Evolutionary conservation across 2,113 vertebrate species (phyloP), one percentile per base, ranked within the genome.

Genomic region (Gorilla gorilla): DNA sequence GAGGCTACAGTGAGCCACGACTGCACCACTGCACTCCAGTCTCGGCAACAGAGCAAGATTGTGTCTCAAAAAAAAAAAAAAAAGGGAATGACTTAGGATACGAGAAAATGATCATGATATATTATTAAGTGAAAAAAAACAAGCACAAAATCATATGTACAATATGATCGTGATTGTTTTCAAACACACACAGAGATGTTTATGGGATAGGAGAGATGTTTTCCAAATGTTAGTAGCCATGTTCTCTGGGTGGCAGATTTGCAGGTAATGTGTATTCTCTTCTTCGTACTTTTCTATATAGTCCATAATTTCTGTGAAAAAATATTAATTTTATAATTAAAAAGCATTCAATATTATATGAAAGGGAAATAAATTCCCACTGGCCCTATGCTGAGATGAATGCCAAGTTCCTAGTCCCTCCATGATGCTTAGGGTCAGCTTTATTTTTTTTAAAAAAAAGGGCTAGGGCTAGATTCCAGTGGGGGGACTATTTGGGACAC

Each of bases 71-170:
- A 57, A 57, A 64, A 64, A 64, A 64, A 64, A 64, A 30, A 55
- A 55, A 55, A 20, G 18, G 66, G 40, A 75, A 72, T 93, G 73
- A 55, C 80, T 81, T 89, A 48, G 32, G 23, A 76, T 22, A 52
- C 87, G 40, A 86, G 40, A 80, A 96, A 96, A 92, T 70, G 35
- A 82, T 82, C 45, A 43, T 93, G 55, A 73, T 89, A 66, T 45
- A 55, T 40, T 75, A 81, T 75, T 81, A 38, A 81, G 55, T 90
- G 16, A 57, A 95, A 93, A 90, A 79, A 50, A 72, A 48, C 20
- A 95, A 23, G 25, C 80, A 89, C 27, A 92, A 92, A 85, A 89
- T 89, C 80, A 38, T 43, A 43, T n/a, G 14, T 83, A 38, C n/a
- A 68, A 6, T 59, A n/a, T 81, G 35, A 61, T 40, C 23, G 30